Evolutionary conservation across 1,140 invertebrate species (phyloP), one percentile per base, ranked within the genome.

Genomic region (Zaprionus lachaisei): DNA sequence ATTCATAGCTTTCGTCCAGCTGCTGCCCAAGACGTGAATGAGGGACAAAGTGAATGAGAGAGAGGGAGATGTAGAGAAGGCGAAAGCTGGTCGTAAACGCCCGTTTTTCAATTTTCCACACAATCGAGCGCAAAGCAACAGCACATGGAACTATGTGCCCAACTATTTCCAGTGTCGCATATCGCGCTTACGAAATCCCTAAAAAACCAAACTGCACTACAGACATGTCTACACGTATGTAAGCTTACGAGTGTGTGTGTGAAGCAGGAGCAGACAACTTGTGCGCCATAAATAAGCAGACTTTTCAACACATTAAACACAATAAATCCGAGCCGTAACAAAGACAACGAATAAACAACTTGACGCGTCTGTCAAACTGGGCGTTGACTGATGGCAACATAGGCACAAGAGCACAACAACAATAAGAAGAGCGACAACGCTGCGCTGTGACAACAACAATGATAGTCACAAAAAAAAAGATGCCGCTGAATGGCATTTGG

Each of bases 221-320:
- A 38, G 2, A 37, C 31, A 28, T 15, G n/a, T 14, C n/a, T 15
- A 20, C n/a, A n/a, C 31, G 31, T 31, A 11, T 31, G 28, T 34
- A 11, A 34, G 9, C 28, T 31, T 34, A 28, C 26, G 15, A 3
- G 11, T 37, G 17, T 22, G 31, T 26, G 34, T 14, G 28, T n/a
- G 38, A 26, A n/a, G 22, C 9, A n/a, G 57, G 11, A n/a, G 60
- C 54, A 55, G 55, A 64, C 41, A 63, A 80, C 72, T 74, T 61
- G 69, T 77, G 72, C 69, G 81, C 84, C 84, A 87, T 87, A 89
- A 87, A 87, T 84, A 89, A 81, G 79, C 69, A 51, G 85, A 81
- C 81, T 87, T 87, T 87, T 81, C 84, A 89, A 89, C 84, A 87
- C 85, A 84, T 89, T 89, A 90, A 87, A 77, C 81, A 87, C 84